A percentile compares a stretch with the other conserved stretches of the same genome.
phyloP scores from a whole-genome alignment of 2,113 vertebrate genomes.

The Pseudois nayaur region DNA sequence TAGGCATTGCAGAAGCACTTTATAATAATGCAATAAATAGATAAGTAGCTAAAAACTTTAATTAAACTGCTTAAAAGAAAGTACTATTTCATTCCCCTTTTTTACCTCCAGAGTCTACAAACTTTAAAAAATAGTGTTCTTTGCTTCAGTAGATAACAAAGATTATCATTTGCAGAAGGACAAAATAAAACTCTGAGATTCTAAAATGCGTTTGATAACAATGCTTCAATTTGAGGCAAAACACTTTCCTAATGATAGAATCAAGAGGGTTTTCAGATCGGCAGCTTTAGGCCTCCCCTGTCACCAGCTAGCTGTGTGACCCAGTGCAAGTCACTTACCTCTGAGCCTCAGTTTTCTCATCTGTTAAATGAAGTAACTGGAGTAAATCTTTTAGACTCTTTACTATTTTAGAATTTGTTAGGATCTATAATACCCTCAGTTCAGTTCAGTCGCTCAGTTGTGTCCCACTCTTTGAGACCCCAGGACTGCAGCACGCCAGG shows the following conservation, averaged over 20 bases:
- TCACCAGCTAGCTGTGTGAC: background rate
- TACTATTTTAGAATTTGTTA: no score
- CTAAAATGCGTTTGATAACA: background rate
- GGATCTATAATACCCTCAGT: no score
- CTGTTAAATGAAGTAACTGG: background rate
- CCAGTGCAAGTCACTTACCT: background rate
- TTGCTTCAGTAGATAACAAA: conserved; percentile 30
- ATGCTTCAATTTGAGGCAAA: background rate
- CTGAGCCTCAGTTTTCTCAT: background rate
- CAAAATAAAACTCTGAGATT: background rate
- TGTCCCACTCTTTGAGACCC: no score
- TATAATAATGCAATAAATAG: conserved; percentile 38
- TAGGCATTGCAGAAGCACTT: conserved; percentile 6
- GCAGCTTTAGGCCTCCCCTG: background rate
- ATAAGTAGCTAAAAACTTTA: conserved; percentile 47
- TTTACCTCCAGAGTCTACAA: conserved; percentile 7
- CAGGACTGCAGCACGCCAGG: no score
- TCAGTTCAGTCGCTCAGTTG: no score
- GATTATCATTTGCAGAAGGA: conserved; percentile 20
- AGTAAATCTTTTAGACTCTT: background rate
- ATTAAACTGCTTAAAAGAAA: conserved; percentile 62
- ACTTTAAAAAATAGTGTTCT: conserved; percentile 32
- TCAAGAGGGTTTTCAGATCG: background rate
- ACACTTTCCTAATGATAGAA: background rate
- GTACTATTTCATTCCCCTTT: background rate